A percentile compares a stretch with the other conserved stretches of the same genome.
Evolutionary conservation across 2,797 vertebrate species (phyloP).

Genomic region (Euphonia xanthogaster): DNA sequence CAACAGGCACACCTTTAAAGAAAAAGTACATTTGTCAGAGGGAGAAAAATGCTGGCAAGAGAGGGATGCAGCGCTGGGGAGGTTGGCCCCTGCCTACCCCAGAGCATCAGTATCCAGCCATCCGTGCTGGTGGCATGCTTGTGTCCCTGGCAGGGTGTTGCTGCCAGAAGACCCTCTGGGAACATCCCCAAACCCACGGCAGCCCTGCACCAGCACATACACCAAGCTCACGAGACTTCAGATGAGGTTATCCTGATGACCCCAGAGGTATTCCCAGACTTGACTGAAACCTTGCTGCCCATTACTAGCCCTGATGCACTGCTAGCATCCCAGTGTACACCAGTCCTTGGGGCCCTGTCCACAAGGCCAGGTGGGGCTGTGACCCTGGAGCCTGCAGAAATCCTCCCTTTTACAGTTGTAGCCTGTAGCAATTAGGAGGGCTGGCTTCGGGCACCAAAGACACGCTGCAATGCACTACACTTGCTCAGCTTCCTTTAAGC

Average conservation of each 20-base stretch:
- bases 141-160: background rate
- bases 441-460: background rate
- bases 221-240: background rate
- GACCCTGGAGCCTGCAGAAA: background rate
- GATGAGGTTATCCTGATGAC: background rate
- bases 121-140: too few relatives aligned
- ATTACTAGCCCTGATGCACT: background rate
- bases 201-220: background rate
- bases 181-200: background rate
- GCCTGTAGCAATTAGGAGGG: background rate
- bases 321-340: background rate
- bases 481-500: background rate
- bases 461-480: fast-evolving
- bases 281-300: background rate
- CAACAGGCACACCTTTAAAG: background rate
- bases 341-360: fast-evolving
- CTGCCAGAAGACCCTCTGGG: background rate
- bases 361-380: background rate
- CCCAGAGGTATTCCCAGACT: background rate
- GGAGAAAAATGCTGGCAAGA: background rate
- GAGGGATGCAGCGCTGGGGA: fast-evolving
- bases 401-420: background rate
- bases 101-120: background rate
- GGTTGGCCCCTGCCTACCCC: background rate
- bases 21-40: background rate